phyloP scores from a whole-genome alignment of 2,888 invertebrate species.

The Scotopteryx bipunctaria region DNA sequence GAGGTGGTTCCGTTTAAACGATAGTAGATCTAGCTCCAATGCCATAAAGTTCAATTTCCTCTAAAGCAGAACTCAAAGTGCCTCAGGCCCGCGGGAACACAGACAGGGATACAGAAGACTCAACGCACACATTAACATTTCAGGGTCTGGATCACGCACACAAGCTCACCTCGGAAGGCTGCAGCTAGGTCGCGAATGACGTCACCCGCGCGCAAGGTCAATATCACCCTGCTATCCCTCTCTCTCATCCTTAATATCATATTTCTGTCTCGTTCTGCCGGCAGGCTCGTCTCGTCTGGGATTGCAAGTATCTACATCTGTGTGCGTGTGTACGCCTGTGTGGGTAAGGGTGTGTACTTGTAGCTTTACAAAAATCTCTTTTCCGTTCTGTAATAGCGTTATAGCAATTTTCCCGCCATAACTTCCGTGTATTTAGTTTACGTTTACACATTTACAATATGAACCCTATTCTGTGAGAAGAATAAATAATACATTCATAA shows the following conservation, averaged over 20 bases:
- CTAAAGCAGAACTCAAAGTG: not conserved
- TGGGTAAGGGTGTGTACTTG: slow-evolving; percentile 29
- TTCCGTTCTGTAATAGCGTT: slow-evolving; percentile 33
- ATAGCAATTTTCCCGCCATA: slow-evolving; percentile 30
- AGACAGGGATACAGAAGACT: slow-evolving; percentile 19
- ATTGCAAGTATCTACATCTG: slow-evolving; percentile 52
- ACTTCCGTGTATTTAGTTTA: not conserved
- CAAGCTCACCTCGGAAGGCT: slow-evolving; percentile 58
- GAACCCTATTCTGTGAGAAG: too few relatives aligned
- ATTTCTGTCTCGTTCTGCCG: slow-evolving; percentile 47
- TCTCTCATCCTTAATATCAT: slow-evolving; percentile 43
- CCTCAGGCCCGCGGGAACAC: not conserved
- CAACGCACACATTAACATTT: slow-evolving; percentile 48
- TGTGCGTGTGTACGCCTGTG: slow-evolving; percentile 10
- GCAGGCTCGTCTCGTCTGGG: slow-evolving; percentile 68
- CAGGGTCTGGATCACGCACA: slow-evolving; percentile 80
- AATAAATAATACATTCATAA: too few relatives aligned
- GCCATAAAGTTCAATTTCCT: slow-evolving; percentile 1
- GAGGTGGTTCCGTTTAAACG: not conserved
- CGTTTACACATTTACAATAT: not conserved
- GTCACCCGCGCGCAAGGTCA: slow-evolving; percentile 82
- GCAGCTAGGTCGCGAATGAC: slow-evolving; percentile 85
- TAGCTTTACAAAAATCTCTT: slow-evolving; percentile 31
- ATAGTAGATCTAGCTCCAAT: not conserved
- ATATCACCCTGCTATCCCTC: slow-evolving; percentile 64